These are phyloP conservation scores for Hydrotaea diabolus DNA, from an alignment of 2,888 invertebrate species.

Conservation along the genomic window DNA sequence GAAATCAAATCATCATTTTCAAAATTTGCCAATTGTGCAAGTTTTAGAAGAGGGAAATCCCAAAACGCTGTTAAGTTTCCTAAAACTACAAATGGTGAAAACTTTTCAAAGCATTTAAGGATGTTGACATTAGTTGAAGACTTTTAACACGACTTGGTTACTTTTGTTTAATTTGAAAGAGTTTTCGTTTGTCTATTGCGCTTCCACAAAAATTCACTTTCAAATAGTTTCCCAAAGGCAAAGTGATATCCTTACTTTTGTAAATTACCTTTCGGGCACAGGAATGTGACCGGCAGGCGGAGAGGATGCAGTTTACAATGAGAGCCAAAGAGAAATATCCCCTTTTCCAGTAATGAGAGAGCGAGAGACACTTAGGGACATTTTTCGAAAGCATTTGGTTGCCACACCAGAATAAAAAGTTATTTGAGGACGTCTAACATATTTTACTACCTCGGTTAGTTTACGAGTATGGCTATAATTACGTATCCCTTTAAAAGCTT, in stretches of 20 bases:
- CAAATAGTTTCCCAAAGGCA: constrained; percentile 41
- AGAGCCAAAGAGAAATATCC: constrained; percentile 9
- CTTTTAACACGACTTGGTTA: no score
- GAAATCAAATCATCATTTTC: background rate
- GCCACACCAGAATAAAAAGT: background rate
- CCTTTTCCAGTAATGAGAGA: background rate
- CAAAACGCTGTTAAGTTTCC: no score
- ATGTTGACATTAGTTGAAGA: no score
- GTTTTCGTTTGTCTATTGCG: background rate
- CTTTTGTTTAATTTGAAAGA: no score
- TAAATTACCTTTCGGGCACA: background rate
- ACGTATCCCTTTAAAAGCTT: no score
- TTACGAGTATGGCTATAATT: no score
- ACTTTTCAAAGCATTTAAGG: no score
- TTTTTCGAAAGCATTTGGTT: background rate
- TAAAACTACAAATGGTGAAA: no score
- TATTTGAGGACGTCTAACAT: no score
- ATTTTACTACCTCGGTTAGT: no score
- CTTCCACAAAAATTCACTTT: constrained; percentile 45
- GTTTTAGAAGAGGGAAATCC: background rate
- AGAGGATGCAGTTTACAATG: background rate
- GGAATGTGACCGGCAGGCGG: background rate
- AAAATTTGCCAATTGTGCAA: background rate
- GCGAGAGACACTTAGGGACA: background rate
- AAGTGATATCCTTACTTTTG: constrained; percentile 11